Base-by-base conservation (phyloP, 2,113 vertebrate species). In the Takifugu bimaculatus region DNA sequence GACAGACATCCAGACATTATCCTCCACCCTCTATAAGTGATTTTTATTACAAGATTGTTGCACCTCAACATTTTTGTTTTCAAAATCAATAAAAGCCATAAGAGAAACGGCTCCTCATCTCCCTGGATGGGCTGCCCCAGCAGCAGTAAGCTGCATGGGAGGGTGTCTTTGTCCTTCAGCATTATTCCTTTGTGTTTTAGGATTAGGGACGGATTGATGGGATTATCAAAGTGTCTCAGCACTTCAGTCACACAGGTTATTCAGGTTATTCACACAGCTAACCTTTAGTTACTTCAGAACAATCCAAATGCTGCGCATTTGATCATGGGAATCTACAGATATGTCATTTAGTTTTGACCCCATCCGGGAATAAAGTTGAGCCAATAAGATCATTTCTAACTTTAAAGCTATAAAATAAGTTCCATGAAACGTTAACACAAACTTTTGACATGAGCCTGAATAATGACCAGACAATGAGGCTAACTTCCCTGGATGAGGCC, bases 191-290 rank as follows among this genome's bases (percentile, higher is more conserved):
- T 75, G 64, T 78, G 78, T 70, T 64, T 80, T 44, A 81, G 78
- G 83, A 84, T 88, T 88, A 88, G 55, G 59, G 70, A 63, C 51
- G 78, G 82, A 85, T 85, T 71, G 68, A 45, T 54, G 59, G 71
- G 77, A 82, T 84, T 75, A 82, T 68, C 50, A 63, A 50, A 48
- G 61, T 74, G 69, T 80, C 65, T 70, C 13, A 75, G 49, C 51
- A 70, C 59, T 77, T 74, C 58, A 70, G 44, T 74, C 68, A 68
- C 79, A 77, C 47, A 47, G 50, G 47, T 73, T 52, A 72, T 79
- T 72, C 20, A 20, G 20, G 20, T 20, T 20, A 20, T 20, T 20
- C 20, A 79, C 32, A 7, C 20, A 20, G 77, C 13, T 43, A 43
- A 43, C 13, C 45, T 47, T 47, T 47, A 48, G n/a, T n/a, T 48